Evolutionary conservation across 2,797 vertebrate species (phyloP).

Genomic region (Cheirogaleus major): DNA sequence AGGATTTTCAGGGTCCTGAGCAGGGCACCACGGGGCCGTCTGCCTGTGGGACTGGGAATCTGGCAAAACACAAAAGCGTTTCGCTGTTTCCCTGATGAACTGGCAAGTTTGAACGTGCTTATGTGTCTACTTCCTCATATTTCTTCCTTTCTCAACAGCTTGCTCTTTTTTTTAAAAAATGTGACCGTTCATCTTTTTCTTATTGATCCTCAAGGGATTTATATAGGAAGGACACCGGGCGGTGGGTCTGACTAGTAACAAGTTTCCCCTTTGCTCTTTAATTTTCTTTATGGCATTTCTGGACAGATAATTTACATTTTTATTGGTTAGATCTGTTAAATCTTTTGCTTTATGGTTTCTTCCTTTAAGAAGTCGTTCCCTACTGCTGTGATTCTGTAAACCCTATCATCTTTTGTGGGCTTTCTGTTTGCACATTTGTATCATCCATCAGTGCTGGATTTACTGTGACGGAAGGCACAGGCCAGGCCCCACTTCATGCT

Average conservation of each 20-base stretch:
- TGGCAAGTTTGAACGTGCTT: not conserved
- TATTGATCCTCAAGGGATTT: conserved; percentile 51
- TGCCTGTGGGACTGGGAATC: not conserved
- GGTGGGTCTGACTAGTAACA: not conserved
- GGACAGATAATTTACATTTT: conserved; percentile 65
- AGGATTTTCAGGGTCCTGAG: not conserved
- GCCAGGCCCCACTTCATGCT: not conserved
- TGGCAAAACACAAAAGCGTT: not conserved
- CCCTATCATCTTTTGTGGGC: not conserved
- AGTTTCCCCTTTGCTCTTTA: conserved; percentile 20
- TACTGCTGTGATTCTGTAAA: not conserved
- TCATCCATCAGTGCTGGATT: not conserved
- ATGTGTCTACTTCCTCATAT: not conserved
- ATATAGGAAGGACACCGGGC: not conserved
- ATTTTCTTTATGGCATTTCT: conserved; percentile 50
- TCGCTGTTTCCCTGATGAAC: not conserved
- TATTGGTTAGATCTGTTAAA: conserved; percentile 37
- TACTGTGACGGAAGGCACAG: not conserved
- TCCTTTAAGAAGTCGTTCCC: conserved; percentile 25
- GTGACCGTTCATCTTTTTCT: not conserved
- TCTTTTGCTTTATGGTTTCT: conserved; percentile 49
- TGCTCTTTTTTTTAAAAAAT: conserved; percentile 25
- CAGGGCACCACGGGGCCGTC: fast-evolving
- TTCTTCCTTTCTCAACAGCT: conserved; percentile 26
- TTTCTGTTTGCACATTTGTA: not conserved